These are phyloP conservation scores for Mesocricetus auratus DNA, from an alignment of 2,113 vertebrate species.

Conservation along the genomic window DNA sequence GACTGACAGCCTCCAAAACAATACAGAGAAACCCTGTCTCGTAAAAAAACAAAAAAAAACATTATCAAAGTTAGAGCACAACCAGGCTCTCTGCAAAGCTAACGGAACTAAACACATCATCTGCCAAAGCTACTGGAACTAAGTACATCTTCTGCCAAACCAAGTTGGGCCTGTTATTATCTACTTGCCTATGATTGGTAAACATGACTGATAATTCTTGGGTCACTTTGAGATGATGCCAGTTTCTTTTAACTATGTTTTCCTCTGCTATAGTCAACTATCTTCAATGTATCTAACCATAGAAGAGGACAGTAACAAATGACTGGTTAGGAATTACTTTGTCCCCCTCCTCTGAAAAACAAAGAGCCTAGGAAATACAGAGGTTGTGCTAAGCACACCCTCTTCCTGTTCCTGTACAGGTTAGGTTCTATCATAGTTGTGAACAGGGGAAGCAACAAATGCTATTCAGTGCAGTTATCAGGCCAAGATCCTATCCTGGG, in stretches of 20 bases:
- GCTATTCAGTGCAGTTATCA: conserved; percentile 15
- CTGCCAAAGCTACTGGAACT: conserved; percentile 20
- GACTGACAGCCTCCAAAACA: too few relatives aligned
- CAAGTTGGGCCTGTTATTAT: not conserved
- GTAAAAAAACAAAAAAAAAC: too few relatives aligned
- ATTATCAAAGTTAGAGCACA: conserved; percentile 14
- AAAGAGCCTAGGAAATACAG: not conserved
- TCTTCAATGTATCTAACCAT: not conserved
- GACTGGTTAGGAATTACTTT: conserved; percentile 17
- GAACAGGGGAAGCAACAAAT: not conserved
- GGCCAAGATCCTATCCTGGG: not conserved
- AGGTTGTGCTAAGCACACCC: not conserved
- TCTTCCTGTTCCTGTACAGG: conserved; percentile 3
- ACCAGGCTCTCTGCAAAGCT: not conserved
- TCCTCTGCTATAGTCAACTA: not conserved
- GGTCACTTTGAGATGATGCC: not conserved
- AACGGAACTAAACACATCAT: not conserved
- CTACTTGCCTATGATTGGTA: not conserved
- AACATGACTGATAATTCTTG: not conserved
- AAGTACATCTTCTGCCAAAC: not conserved
- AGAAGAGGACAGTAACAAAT: conserved; percentile 6
- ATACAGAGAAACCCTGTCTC: too few relatives aligned
- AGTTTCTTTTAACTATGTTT: not conserved
- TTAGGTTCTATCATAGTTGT: not conserved
- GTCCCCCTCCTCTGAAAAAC: not conserved